Evolutionary conservation across 1,140 invertebrate genomes (phyloP).

Genomic region (Drosophila seguyi): DNA sequence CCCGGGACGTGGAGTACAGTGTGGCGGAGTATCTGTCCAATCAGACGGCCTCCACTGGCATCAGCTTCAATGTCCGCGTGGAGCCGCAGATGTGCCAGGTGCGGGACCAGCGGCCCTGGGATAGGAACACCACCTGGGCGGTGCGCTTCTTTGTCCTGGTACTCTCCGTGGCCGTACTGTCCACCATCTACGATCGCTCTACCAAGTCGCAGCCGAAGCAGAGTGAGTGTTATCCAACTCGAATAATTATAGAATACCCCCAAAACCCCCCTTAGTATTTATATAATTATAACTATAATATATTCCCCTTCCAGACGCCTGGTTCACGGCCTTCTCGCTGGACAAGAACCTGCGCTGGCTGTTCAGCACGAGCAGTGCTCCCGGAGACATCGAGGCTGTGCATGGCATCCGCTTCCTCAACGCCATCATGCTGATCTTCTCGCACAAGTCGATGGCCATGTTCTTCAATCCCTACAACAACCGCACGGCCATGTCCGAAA

Average conservation of each 20-base stretch:
- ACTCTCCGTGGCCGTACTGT: constrained; percentile 69
- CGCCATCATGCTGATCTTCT: constrained; percentile 87
- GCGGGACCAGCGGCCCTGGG: constrained; percentile 74
- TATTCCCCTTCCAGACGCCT: constrained; percentile 78
- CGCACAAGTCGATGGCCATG: constrained; percentile 89
- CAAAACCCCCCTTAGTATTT: too few species aligned
- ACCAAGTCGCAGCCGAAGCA: constrained; percentile 72
- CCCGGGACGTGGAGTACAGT: constrained; percentile 87
- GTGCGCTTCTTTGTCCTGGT: constrained; percentile 85
- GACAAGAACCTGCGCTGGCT: constrained; percentile 87
- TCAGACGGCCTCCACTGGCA: constrained; percentile 85
- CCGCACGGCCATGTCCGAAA: constrained; percentile 88
- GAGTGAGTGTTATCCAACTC: too few species aligned
- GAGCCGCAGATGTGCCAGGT: constrained; percentile 88
- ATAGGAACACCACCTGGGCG: constrained; percentile 85
- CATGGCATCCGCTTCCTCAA: constrained; percentile 89
- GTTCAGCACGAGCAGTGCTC: constrained; percentile 85
- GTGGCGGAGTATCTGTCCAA: constrained; percentile 85
- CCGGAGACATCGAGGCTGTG: constrained; percentile 87
- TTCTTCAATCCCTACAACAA: constrained; percentile 89
- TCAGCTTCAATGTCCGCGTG: constrained; percentile 86
- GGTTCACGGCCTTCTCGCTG: constrained; percentile 88
- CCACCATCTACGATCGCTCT: constrained; percentile 79
- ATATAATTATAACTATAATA: not conserved
- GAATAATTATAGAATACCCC: too few species aligned